These are phyloP conservation scores for Harpagifer antarcticus DNA, from an alignment of 2,797 vertebrate species.

Conservation along the genomic window DNA sequence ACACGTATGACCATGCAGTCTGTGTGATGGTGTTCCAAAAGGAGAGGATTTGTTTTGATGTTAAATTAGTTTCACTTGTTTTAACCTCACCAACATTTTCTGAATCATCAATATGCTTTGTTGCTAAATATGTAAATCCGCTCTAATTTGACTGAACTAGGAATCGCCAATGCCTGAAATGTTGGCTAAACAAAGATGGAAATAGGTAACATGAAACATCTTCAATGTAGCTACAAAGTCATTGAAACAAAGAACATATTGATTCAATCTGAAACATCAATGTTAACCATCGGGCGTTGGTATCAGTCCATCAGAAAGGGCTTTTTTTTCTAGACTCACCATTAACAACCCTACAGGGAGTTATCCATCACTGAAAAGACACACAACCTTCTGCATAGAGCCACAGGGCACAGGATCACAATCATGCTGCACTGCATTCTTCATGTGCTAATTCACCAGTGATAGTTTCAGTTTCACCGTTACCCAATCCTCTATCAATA, in stretches of 20 bases:
- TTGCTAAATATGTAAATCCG: neutral
- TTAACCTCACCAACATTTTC: conserved; percentile 28
- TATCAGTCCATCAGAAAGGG: conserved; percentile 17
- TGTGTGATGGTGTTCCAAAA: conserved; percentile 19
- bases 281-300: conserved; percentile 5
- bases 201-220: conserved; percentile 24
- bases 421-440: neutral
- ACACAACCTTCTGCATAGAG: neutral
- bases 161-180: conserved; percentile 12
- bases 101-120: conserved; percentile 2
- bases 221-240: conserved; percentile 17
- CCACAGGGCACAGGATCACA: neutral
- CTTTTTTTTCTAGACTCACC: neutral
- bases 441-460: neutral
- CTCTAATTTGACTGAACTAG: neutral
- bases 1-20: conserved; percentile 22
- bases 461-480: neutral
- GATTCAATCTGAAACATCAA: conserved; percentile 26
- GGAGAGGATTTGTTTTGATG: conserved; percentile 24
- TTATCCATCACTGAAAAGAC: conserved; percentile 20
- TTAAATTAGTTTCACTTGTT: conserved; percentile 24
- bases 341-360: neutral
- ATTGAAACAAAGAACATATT: conserved; percentile 16
- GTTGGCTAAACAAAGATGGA: conserved; percentile 33
- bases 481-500: neutral